These are phyloP conservation scores for Quadroppia sp. DNA, from an alignment of 2,888 invertebrate genomes.

Conservation along the genomic window DNA sequence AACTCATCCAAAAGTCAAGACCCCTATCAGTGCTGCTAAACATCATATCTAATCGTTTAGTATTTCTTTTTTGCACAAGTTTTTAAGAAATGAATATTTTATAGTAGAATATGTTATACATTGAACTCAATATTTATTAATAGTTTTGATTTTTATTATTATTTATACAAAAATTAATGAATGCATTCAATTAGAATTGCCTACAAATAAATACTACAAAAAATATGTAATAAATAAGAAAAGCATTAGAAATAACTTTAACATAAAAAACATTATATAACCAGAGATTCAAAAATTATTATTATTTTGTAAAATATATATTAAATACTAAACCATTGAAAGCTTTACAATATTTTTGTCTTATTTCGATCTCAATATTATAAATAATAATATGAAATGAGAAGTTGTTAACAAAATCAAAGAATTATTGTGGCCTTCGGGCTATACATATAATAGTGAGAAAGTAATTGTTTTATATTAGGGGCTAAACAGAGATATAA, in stretches of 20 bases:
- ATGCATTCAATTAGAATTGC: not conserved
- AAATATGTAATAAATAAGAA: not conserved
- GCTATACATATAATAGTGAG: constrained; percentile 15
- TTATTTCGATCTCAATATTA: too few relatives aligned
- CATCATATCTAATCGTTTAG: constrained; percentile 14
- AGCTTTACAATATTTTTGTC: too few relatives aligned
- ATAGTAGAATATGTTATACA: not conserved
- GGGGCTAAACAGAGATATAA: constrained; percentile 22
- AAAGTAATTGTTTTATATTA: constrained; percentile 34
- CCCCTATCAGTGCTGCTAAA: constrained; percentile 16
- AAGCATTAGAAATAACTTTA: not conserved
- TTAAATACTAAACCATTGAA: too few relatives aligned
- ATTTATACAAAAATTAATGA: not conserved
- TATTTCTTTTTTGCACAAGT: too few relatives aligned
- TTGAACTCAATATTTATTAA: not conserved
- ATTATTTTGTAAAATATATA: not conserved
- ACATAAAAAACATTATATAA: not conserved
- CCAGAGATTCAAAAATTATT: not conserved
- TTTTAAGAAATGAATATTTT: not conserved
- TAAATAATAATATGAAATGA: not conserved
- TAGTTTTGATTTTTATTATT: not conserved
- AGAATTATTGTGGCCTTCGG: constrained; percentile 19
- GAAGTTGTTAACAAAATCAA: not conserved
- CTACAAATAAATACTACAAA: constrained; percentile 12
- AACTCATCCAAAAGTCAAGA: constrained; percentile 35